Base-by-base conservation (phyloP, 2,797 vertebrate species). In the Acridotheres tristis region DNA sequence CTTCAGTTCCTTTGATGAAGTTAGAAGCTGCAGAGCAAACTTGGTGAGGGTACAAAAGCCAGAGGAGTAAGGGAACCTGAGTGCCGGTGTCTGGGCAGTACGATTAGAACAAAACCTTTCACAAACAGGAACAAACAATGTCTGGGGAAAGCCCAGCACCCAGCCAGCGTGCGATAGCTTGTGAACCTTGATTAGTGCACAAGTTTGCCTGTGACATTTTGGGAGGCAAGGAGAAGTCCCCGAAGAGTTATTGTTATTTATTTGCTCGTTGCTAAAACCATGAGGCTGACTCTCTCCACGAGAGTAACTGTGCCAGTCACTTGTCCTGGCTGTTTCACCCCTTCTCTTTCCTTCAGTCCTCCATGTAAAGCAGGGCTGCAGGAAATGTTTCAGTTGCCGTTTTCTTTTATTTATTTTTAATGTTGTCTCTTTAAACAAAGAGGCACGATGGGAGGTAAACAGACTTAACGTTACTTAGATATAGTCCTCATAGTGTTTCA, bases 341-440 rank as follows among this genome's bases (percentile, higher is more conserved):
- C 21, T 72, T 71, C 47, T 59, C 19, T 47, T 48, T 30, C 27
- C 30, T 65, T 57, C 29, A 36, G n/a, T 7, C 11, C 12, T 40
- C 19, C 2, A 0, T 13, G 30, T 40, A 45, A 58, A 57, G 30
- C 61, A 74, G 61, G 26, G 32, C 42, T 55, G 75, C 21, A 68
- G 57, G 51, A 47, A 85, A 71, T 16, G 23, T 65, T 78, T 71
- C 50, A 71, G 42, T 82, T 85, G 29, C 9, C 2, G 9, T 26
- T 63, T 74, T 40, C n/a, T 83, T 68, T 86, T 42, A 63, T 81
- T 73, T 76, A 38, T 77, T 67, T 77, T 58, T 20, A 50, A 59
- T 88, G 77, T 88, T 90, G 85, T 84, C 79, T 73, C 57, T 89
- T 74, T 92, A 96, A 95, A 89, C 73, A 89, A 81, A 84, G 78